Percentiles rank a stretch among this genome's conserved stretches.
Evolutionary conservation across 64 coral and sea anemone genomes (phyloP).

Genomic region (Montipora efflorescens): DNA sequence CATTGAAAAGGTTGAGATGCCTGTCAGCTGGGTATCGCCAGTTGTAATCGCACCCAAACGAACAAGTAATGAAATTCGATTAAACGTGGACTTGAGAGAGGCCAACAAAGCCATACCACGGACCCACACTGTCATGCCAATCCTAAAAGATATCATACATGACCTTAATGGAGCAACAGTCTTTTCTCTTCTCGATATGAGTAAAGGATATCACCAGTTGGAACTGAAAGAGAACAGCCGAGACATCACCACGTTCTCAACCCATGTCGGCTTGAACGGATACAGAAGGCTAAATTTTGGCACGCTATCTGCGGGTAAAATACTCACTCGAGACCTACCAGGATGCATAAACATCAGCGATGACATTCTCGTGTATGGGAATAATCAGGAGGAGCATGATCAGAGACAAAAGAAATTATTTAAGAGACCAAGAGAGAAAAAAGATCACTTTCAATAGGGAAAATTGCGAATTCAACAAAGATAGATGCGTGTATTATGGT

Average conservation of each 20-base stretch:
- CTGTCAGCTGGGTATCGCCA: slow-evolving; percentile 22
- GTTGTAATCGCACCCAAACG: not conserved
- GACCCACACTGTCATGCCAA: not conserved
- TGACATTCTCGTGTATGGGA: slow-evolving; percentile 7
- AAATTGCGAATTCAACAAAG: too few species aligned
- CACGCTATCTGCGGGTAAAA: not conserved
- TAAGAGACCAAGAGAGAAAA: too few species aligned
- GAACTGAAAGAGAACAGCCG: slow-evolving; percentile 39
- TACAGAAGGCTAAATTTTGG: slow-evolving; percentile 39
- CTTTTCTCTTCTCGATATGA: slow-evolving; percentile 9
- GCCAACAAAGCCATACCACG: slow-evolving; percentile 18
- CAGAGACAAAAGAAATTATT: not conserved
- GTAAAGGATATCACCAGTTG: not conserved
- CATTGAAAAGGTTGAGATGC: slow-evolving; percentile 8
- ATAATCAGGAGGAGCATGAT: not conserved
- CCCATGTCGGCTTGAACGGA: not conserved
- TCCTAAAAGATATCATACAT: not conserved
- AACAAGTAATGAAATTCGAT: not conserved
- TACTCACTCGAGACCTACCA: not conserved
- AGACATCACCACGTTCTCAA: not conserved
- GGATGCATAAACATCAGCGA: slow-evolving; percentile 26
- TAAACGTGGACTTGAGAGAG: not conserved
- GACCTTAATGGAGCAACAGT: not conserved
- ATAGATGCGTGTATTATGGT: not conserved
- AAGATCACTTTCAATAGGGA: too few species aligned